Evolutionary conservation across 2,888 invertebrate species (phyloP).

Genomic region (Endomychus coccineus): DNA sequence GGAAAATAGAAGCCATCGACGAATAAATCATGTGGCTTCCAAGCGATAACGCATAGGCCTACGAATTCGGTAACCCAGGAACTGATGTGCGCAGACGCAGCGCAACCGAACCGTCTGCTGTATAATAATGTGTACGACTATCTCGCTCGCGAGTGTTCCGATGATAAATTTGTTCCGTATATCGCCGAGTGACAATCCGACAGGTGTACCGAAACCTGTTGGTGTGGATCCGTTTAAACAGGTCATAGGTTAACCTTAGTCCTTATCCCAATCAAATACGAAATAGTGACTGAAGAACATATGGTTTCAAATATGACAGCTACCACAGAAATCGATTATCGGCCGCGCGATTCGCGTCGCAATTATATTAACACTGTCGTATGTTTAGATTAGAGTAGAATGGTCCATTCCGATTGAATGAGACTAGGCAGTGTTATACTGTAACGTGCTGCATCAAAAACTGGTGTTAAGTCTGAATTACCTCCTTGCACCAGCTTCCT

Average conservation of each 20-base stretch:
- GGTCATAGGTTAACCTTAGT: slow-evolving; percentile 24
- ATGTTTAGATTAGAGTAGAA: slow-evolving; percentile 44
- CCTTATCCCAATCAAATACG: slow-evolving; percentile 22
- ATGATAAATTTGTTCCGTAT: slow-evolving; percentile 26
- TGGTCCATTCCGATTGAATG: slow-evolving; percentile 27
- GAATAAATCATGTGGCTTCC: slow-evolving; percentile 44
- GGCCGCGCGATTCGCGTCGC: slow-evolving; percentile 12
- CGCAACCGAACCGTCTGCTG: slow-evolving; percentile 8
- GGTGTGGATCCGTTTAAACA: too few relatives aligned
- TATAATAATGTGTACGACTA: slow-evolving; percentile 19
- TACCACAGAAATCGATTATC: slow-evolving; percentile 5
- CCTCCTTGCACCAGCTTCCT: slow-evolving; percentile 17
- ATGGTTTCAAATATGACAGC: slow-evolving; percentile 3
- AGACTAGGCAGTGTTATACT: slow-evolving; percentile 46
- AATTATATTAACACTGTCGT: slow-evolving; percentile 40
- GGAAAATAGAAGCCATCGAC: slow-evolving; percentile 61
- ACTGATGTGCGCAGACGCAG: slow-evolving; percentile 7
- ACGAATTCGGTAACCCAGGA: slow-evolving; percentile 27
- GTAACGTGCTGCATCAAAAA: slow-evolving; percentile 41
- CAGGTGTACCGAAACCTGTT: slow-evolving; percentile 17
- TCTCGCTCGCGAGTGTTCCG: slow-evolving; percentile 30
- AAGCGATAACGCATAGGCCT: slow-evolving; percentile 36
- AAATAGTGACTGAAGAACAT: slow-evolving; percentile 5
- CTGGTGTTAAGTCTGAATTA: slow-evolving; percentile 15
- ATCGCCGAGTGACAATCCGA: slow-evolving; percentile 39